Evolutionary conservation across 2,797 vertebrate genomes (phyloP).

Genomic region (Nannoperca australis): DNA sequence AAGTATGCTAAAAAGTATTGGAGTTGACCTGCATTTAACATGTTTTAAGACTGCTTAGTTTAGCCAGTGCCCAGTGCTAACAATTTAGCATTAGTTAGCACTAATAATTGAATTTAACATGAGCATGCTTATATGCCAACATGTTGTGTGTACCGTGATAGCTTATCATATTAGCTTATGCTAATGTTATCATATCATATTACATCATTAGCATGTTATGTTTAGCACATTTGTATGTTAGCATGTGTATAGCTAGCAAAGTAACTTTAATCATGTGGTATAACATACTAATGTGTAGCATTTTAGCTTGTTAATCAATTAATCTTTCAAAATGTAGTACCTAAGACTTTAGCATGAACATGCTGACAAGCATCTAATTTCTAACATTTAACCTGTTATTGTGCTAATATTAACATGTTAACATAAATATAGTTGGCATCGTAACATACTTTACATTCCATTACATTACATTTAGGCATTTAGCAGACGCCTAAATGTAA

Average conservation of each 20-base stretch:
- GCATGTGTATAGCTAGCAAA: background rate
- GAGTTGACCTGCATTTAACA: background rate
- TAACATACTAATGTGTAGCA: background rate
- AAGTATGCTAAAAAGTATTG: too few relatives aligned
- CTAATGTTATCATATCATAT: too few relatives aligned
- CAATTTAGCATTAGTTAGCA: background rate
- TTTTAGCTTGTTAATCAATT: background rate
- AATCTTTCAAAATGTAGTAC: background rate
- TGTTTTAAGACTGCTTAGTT: too few relatives aligned
- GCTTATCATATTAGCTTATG: too few relatives aligned
- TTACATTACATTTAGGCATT: too few relatives aligned
- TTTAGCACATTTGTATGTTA: background rate
- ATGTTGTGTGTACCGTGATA: too few relatives aligned
- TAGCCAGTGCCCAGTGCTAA: background rate
- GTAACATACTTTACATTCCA: too few relatives aligned
- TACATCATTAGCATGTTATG: background rate
- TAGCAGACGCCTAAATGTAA: too few relatives aligned
- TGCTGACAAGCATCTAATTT: background rate
- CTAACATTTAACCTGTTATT: background rate
- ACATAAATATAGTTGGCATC: too few relatives aligned
- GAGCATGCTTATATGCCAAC: background rate
- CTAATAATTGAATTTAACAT: background rate
- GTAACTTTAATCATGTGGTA: background rate
- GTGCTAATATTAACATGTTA: background rate
- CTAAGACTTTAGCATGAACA: background rate